A percentile compares a stretch with the other conserved stretches of the same genome.
phyloP scores from a whole-genome alignment of 1,140 invertebrate genomes.

The Ruditapes philippinarum region DNA sequence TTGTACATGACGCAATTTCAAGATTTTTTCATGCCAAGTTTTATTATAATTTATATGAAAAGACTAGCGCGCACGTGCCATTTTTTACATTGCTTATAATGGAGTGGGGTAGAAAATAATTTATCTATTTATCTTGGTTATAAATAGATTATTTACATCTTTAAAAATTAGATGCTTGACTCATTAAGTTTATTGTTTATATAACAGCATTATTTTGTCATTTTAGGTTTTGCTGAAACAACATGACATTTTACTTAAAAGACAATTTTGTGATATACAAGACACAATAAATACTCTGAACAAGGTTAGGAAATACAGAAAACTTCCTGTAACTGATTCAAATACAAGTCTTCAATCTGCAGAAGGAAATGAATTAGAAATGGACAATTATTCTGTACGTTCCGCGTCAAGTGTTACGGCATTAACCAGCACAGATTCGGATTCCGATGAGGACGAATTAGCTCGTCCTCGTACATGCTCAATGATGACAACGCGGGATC shows the following conservation, averaged over 20 bases:
- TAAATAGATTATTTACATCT: too few relatives aligned
- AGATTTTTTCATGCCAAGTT: too few relatives aligned
- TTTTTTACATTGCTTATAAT: too few relatives aligned
- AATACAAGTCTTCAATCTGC: conserved; percentile 48
- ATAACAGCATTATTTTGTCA: too few relatives aligned
- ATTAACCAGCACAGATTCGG: conserved; percentile 70
- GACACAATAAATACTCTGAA: conserved; percentile 77
- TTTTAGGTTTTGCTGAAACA: conserved; percentile 81
- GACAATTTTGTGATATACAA: conserved; percentile 82
- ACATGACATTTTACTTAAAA: conserved; percentile 81
- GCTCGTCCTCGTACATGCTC: conserved; percentile 78
- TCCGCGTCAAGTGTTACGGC: conserved; percentile 76
- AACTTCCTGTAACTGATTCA: conserved; percentile 53
- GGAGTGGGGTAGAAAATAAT: too few relatives aligned
- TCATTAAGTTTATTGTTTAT: too few relatives aligned
- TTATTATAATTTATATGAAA: too few relatives aligned
- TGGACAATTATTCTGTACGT: conserved; percentile 72
- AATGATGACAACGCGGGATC: conserved; percentile 82
- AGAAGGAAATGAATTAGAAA: conserved; percentile 56
- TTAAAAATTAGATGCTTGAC: too few relatives aligned
- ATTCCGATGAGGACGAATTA: conserved; percentile 39
- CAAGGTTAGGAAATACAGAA: conserved; percentile 43
- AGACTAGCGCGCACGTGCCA: too few relatives aligned
- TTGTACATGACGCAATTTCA: too few relatives aligned
- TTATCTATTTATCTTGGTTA: too few relatives aligned